Evolutionary conservation across 2,888 invertebrate genomes (phyloP).

Genomic region (Amaurobius ferox): DNA sequence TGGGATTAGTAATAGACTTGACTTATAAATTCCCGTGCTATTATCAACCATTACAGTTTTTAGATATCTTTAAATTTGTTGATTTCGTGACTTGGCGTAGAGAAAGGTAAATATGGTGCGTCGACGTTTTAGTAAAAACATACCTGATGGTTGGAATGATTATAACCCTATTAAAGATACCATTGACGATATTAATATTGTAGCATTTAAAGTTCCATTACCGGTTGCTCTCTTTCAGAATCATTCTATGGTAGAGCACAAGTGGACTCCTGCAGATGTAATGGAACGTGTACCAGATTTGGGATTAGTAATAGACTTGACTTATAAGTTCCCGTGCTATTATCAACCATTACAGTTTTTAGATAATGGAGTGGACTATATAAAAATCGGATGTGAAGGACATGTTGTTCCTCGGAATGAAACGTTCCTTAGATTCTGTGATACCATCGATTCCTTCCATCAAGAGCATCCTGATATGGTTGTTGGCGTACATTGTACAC

Average conservation of each 20-base stretch:
- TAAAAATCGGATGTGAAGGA: slow-evolving; percentile 81
- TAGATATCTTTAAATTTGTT: too few relatives aligned
- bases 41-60: slow-evolving; percentile 82
- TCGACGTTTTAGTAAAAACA: slow-evolving; percentile 14
- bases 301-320: slow-evolving; percentile 84
- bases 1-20: slow-evolving; percentile 83
- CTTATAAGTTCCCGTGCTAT: slow-evolving; percentile 83
- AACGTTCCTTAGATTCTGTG: slow-evolving; percentile 76
- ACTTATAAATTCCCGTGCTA: slow-evolving; percentile 84
- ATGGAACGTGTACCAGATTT: slow-evolving; percentile 24
- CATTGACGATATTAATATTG: slow-evolving; percentile 20
- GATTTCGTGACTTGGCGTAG: too few relatives aligned
- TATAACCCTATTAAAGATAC: slow-evolving; percentile 37
- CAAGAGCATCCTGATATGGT: slow-evolving; percentile 75
- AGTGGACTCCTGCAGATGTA: slow-evolving; percentile 52
- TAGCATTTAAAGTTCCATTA: slow-evolving; percentile 61
- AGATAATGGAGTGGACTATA: slow-evolving; percentile 78
- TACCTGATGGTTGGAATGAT: slow-evolving; percentile 58
- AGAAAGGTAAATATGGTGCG: not conserved
- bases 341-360: slow-evolving; percentile 82
- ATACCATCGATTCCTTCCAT: slow-evolving; percentile 74
- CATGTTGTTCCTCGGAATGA: slow-evolving; percentile 79
- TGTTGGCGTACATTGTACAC: slow-evolving; percentile 80
- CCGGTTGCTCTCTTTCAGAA: slow-evolving; percentile 1
- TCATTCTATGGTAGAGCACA: not conserved